phyloP scores from a whole-genome alignment of 1,140 invertebrate genomes.

The Neotoxoptera formosana region DNA sequence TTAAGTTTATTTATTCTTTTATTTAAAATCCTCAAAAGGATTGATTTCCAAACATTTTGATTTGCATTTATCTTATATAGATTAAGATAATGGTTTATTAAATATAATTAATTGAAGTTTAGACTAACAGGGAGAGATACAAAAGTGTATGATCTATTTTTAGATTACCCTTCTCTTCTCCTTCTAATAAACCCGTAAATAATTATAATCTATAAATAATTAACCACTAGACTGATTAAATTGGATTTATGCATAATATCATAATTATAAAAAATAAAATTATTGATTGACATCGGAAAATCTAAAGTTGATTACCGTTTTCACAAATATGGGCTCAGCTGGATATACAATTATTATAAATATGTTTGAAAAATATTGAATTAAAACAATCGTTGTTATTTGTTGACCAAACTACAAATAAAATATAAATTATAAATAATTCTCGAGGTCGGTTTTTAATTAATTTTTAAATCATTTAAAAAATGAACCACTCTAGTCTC shows the following conservation, averaged over 20 bases:
- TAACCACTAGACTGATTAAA: not conserved
- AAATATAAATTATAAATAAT: not conserved
- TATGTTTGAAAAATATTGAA: not conserved
- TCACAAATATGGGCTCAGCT: not conserved
- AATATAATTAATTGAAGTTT: slow-evolving; percentile 20
- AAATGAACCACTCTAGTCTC: not conserved
- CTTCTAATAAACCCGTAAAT: not conserved
- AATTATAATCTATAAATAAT: slow-evolving; percentile 4
- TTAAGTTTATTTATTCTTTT: not conserved
- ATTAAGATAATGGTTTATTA: not conserved
- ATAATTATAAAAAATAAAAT: not conserved
- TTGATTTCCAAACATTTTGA: not conserved
- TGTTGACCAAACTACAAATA: not conserved
- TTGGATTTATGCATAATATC: not conserved
- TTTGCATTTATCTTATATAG: not conserved
- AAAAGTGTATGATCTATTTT: not conserved
- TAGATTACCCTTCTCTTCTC: not conserved
- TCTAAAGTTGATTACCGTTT: not conserved
- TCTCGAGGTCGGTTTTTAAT: not conserved
- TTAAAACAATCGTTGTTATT: not conserved
- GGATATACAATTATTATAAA: not conserved
- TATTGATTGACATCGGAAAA: not conserved
- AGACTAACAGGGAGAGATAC: not conserved
- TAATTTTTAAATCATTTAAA: not conserved
- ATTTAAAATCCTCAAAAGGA: not conserved